These are phyloP conservation scores for Tenthredo amoena DNA, from an alignment of 2,888 invertebrate species.

Conservation along the genomic window DNA sequence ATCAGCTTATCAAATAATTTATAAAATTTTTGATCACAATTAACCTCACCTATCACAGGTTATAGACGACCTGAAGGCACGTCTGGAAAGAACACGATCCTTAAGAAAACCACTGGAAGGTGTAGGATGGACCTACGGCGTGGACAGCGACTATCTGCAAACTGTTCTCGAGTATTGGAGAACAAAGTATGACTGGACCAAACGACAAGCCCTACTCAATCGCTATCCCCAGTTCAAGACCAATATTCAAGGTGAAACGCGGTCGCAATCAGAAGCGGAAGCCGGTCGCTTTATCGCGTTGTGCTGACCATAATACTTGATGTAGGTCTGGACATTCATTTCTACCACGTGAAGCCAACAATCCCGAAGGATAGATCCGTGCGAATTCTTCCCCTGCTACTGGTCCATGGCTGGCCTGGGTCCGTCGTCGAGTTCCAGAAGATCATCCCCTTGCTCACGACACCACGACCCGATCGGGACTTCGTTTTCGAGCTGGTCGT, in stretches of 20 bases:
- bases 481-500: conserved; percentile 86
- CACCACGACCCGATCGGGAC: conserved; percentile 78
- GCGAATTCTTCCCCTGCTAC: conserved; percentile 83
- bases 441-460: conserved; percentile 84
- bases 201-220: conserved; percentile 86
- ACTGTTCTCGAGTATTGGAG: conserved; percentile 89
- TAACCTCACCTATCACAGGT: conserved; percentile 75
- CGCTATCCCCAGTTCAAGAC: conserved; percentile 87
- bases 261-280: neutral
- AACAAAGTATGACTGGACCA: conserved; percentile 86
- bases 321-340: conserved; percentile 86
- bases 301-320: neutral
- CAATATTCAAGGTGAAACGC: conserved; percentile 83
- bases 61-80: conserved; percentile 81
- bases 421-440: conserved; percentile 90
- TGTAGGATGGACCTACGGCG: conserved; percentile 89
- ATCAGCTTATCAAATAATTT: neutral
- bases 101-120: conserved; percentile 83
- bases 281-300: neutral
- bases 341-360: conserved; percentile 84
- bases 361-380: conserved; percentile 72
- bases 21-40: neutral
- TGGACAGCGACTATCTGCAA: conserved; percentile 85
- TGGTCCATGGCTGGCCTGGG: conserved; percentile 94
- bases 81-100: conserved; percentile 81